These are phyloP conservation scores for Cydia pomonella DNA, from an alignment of 1,140 invertebrate genomes.

Conservation along the genomic window DNA sequence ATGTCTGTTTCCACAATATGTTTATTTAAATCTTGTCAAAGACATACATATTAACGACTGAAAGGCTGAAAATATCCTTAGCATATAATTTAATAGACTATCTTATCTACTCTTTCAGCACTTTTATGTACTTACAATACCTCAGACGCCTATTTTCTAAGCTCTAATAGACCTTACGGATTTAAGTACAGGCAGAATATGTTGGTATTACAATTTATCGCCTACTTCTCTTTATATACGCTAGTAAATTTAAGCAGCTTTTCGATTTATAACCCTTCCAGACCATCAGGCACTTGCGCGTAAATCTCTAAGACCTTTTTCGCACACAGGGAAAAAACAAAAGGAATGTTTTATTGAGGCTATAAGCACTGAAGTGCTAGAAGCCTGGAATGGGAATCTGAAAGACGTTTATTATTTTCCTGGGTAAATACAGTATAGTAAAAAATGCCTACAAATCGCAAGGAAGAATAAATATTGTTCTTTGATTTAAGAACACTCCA, in stretches of 20 bases:
- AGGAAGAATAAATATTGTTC: too few species aligned
- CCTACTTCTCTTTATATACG: background rate
- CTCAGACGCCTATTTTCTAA: too few species aligned
- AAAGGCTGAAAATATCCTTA: too few species aligned
- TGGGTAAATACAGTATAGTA: background rate
- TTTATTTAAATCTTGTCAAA: too few species aligned
- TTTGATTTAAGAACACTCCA: too few species aligned
- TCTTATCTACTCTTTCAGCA: too few species aligned
- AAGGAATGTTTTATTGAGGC: background rate
- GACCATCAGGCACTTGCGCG: background rate
- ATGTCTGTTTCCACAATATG: too few species aligned
- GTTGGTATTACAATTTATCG: background rate
- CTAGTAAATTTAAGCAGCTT: background rate
- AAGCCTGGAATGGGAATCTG: background rate
- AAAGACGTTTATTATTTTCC: background rate
- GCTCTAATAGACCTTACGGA: too few species aligned
- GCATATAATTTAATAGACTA: too few species aligned
- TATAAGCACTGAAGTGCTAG: slow-evolving; percentile 15
- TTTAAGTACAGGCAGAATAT: background rate
- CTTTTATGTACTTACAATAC: too few species aligned
- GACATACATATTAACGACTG: too few species aligned
- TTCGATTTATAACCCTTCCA: slow-evolving; percentile 6
- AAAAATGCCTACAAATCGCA: too few species aligned
- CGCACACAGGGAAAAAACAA: slow-evolving; percentile 1
- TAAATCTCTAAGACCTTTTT: background rate